Base-by-base conservation (phyloP, 2,797 vertebrate genomes). In the Ispidina picta region DNA sequence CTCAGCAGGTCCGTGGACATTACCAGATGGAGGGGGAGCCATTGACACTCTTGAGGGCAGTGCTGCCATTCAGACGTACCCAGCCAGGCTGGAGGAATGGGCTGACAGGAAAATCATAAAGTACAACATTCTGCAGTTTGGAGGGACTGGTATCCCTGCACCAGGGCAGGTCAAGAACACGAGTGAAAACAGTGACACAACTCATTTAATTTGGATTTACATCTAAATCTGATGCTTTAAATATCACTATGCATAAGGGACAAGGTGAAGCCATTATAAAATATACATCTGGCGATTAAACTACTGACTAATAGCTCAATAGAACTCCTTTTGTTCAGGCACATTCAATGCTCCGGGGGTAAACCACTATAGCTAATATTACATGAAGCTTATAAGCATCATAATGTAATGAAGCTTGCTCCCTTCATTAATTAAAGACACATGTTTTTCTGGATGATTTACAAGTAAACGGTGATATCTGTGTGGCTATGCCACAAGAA, bases 11-110 rank as follows among this genome's bases (percentile, higher is more conserved):
- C 15, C 46, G 19, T 35, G 16, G 28, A 39, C 6, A 62, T 28
- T 55, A 33, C 17, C 23, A 29, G 69, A 16, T 8, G 15, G 37
- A 62, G 5, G 7, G 19, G 1, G 7, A 75, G 31, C 5, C 11
- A 41, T 12, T 0, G 4, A 19, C 39, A 12, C 0, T 0, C 17
- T 48, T 1, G 1, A 12, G 17, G 33, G 33, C 51, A 79, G 15
- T 8, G 28, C 28, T 79, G 51, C 46, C 11, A 1, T 33, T 28
- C 13, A 5, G 43, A 79, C 26, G 8, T 7, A 52, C 26, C 8
- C 16, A 39, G 10, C 7, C 21, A 39, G 35, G 20, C 9, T 54
- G 15, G 16, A 56, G 37, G 33, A 71, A 60, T 4, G 3, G 25
- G 22, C 7, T 5, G 1, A 80, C 7, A 41, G 20, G 14, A 77